phyloP scores from a whole-genome alignment of 2,888 invertebrate species.

The Hydriomena furcata region DNA sequence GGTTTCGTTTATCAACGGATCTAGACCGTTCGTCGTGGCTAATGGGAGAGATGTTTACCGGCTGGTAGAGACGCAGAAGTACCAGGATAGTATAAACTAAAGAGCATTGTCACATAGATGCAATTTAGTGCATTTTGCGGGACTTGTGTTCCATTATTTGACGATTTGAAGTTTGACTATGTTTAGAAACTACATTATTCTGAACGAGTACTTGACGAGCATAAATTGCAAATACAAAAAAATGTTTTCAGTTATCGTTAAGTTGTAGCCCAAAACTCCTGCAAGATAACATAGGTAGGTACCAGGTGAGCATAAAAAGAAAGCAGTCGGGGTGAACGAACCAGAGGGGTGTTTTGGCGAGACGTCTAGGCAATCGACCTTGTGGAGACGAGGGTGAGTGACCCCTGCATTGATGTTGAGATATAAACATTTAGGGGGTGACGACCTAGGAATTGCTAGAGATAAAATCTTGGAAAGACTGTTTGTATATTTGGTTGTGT shows the following conservation, averaged over 20 bases:
- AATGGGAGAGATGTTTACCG: too few relatives aligned
- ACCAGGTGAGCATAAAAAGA: slow-evolving; percentile 23
- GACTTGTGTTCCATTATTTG: too few relatives aligned
- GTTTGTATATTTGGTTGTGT: too few relatives aligned
- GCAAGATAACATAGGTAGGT: slow-evolving; percentile 11
- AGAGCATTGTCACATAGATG: too few relatives aligned
- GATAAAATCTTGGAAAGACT: too few relatives aligned
- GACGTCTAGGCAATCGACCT: slow-evolving; percentile 28
- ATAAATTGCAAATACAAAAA: not conserved
- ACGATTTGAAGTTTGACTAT: too few relatives aligned
- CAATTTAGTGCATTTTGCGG: too few relatives aligned
- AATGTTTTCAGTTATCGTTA: not conserved
- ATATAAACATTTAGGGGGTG: slow-evolving; percentile 4
- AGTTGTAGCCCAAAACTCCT: slow-evolving; percentile 6
- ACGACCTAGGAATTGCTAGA: slow-evolving; percentile 3
- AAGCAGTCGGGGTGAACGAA: slow-evolving; percentile 16
- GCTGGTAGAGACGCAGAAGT: too few relatives aligned
- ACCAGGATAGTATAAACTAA: too few relatives aligned
- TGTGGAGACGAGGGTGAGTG: slow-evolving; percentile 10
- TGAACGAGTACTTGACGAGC: not conserved
- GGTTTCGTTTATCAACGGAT: too few relatives aligned
- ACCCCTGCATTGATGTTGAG: slow-evolving; percentile 15
- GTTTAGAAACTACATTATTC: too few relatives aligned
- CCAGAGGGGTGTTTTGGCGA: slow-evolving; percentile 16
- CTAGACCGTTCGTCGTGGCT: too few relatives aligned